phyloP scores from a whole-genome alignment of 2,797 vertebrate genomes.

The Tolypeutes matacus region DNA sequence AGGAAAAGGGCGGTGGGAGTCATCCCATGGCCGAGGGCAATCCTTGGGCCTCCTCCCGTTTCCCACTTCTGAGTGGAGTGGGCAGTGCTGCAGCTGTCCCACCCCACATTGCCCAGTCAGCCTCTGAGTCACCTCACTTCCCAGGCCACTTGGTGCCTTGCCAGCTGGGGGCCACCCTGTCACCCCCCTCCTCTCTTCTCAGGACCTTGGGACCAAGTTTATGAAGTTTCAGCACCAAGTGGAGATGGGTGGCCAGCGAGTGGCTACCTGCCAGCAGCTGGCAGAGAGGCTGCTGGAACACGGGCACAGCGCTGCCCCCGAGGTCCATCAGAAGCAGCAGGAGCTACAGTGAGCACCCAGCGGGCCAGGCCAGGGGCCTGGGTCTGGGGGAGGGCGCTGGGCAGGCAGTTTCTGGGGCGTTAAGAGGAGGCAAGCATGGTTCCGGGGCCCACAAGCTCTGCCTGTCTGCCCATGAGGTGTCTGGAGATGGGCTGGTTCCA shows the following conservation, averaged over 20 bases:
- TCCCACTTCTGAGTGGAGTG: background rate
- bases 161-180: background rate
- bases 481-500: rapidly evolving
- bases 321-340: conserved; percentile 88
- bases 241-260: conserved; percentile 88
- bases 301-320: conserved; percentile 87
- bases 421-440: background rate
- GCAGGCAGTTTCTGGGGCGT: background rate
- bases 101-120: no score
- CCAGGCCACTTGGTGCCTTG: background rate
- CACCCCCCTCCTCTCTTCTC: conserved; percentile 39
- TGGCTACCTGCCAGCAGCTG: conserved; percentile 88
- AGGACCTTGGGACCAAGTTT: conserved; percentile 91
- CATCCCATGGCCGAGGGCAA: rapidly evolving
- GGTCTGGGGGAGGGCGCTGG: background rate
- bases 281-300: conserved; percentile 87
- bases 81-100: rapidly evolving
- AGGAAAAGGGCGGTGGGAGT: background rate
- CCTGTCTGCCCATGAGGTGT: background rate
- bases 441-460: background rate
- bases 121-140: background rate
- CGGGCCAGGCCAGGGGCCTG: background rate
- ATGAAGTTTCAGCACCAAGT: conserved; percentile 90
- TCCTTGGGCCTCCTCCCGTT: background rate
- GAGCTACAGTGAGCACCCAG: conserved; percentile 89